Evolutionary conservation across 2,113 vertebrate genomes (phyloP).

Genomic region (Ochotona princeps): DNA sequence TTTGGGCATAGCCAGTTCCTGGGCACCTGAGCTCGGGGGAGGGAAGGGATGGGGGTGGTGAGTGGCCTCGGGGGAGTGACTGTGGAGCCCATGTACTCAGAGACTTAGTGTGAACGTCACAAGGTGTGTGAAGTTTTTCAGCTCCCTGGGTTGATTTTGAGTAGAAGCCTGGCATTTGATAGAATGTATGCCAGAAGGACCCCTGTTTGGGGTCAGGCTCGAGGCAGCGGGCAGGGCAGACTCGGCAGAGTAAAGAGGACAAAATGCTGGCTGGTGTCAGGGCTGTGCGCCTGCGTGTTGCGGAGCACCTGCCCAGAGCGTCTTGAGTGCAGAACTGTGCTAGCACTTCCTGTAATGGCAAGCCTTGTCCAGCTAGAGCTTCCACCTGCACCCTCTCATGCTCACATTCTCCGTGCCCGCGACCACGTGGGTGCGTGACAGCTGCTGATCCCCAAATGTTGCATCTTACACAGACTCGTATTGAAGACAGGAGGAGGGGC

Average conservation of each 20-base stretch:
- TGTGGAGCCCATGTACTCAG: accelerated
- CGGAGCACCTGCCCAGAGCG: background rate
- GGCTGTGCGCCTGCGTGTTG: background rate
- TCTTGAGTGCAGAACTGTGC: background rate
- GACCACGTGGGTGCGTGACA: background rate
- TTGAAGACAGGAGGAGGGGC: background rate
- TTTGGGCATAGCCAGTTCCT: background rate
- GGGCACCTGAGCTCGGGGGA: background rate
- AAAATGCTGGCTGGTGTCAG: background rate
- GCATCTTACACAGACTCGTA: background rate
- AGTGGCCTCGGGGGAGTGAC: background rate
- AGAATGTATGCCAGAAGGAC: too few relatives aligned
- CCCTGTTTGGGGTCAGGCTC: too few relatives aligned
- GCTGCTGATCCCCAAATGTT: background rate
- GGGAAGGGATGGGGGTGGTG: background rate
- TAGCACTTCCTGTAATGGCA: background rate
- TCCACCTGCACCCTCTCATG: too few relatives aligned
- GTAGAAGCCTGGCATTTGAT: too few relatives aligned
- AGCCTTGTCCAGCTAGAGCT: background rate
- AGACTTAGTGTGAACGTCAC: background rate
- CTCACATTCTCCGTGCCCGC: too few relatives aligned
- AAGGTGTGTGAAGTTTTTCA: too few relatives aligned
- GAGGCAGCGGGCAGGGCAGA: too few relatives aligned
- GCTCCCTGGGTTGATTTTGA: too few relatives aligned
- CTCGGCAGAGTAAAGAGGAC: too few relatives aligned